Base-by-base conservation (phyloP, 1,140 invertebrate species). In the Drosophila truncata region DNA sequence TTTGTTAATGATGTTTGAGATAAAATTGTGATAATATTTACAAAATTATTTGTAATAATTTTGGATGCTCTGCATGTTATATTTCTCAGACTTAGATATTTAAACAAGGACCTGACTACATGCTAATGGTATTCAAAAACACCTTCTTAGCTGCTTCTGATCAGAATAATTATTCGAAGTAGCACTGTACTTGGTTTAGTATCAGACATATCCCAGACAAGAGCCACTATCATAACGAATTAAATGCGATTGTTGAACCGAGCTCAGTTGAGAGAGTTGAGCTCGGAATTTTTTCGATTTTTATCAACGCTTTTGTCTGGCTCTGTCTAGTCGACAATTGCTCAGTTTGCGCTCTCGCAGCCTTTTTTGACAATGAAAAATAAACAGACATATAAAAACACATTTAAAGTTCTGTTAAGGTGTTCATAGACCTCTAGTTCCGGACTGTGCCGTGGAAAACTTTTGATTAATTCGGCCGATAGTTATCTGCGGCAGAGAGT, bases 291-390 rank as follows among this genome's bases (percentile, higher is more conserved):
- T 57, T 13, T 59, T 37, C n/a, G 55, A 69, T 80, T 75, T 78
- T 81, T 74, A 80, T 42, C 54, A 41, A 33, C 50, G 31, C 54
- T 80, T 80, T 65, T 81, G 75, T 78, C 62, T 41, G 66, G 71
- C 70, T 78, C 61, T 39, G 65, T 20, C 41, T 29, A 25, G 44
- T 50, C 23, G 66, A 49, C 60, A 79, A 74, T 74, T 70, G 73
- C 39, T 29, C 33, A 29, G 25, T 31, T 16, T 4, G 4, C 52
- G 41, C 50, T 57, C 41, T 33, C 66, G 42, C 65, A 71, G 69
- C 50, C 41, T 47, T 71, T 49, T 72, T 71, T 37, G 66, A 33
- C 42, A 59, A 29, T 23, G 31, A 18, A 49, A 65, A 59, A 44
- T 25, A 39, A 59, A 18, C 31, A 23, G 31, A 67, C 20, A 3